These are phyloP conservation scores for Porites evermanni DNA, from an alignment of 92 coral and sea anemone genomes.

Conservation along the genomic window DNA sequence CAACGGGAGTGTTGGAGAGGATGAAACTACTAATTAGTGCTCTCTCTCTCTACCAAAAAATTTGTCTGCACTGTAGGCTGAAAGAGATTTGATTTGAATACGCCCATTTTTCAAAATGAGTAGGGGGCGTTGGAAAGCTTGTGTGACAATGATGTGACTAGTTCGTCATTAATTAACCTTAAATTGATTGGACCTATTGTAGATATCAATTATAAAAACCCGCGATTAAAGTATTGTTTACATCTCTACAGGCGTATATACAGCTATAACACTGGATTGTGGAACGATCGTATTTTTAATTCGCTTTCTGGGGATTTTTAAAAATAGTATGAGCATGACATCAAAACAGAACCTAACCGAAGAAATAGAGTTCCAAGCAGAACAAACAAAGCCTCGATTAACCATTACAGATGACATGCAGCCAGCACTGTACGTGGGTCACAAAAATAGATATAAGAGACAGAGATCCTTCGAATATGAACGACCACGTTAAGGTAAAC, in stretches of 20 bases:
- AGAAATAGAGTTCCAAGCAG: slow-evolving; percentile 9
- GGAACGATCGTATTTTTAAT: not conserved
- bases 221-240: too few species aligned
- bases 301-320: not conserved
- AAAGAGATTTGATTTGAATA: too few species aligned
- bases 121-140: not conserved
- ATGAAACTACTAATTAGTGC: too few species aligned
- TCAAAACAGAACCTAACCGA: slow-evolving; percentile 5
- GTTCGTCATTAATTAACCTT: not conserved
- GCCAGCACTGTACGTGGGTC: slow-evolving; percentile 38
- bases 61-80: too few species aligned
- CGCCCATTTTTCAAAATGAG: not conserved
- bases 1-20: too few species aligned
- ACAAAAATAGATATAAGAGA: slow-evolving; percentile 65
- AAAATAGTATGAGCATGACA: not conserved
- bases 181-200: too few species aligned
- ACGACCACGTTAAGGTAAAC: slow-evolving; percentile 80
- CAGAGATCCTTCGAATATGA: slow-evolving; percentile 81
- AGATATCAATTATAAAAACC: too few species aligned
- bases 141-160: not conserved
- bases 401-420: not conserved
- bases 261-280: not conserved
- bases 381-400: slow-evolving; percentile 8
- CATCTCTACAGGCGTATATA: too few species aligned
- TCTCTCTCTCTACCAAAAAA: too few species aligned